Evolutionary conservation across 2,888 invertebrate genomes (phyloP).

Genomic region (Ophion costatus): DNA sequence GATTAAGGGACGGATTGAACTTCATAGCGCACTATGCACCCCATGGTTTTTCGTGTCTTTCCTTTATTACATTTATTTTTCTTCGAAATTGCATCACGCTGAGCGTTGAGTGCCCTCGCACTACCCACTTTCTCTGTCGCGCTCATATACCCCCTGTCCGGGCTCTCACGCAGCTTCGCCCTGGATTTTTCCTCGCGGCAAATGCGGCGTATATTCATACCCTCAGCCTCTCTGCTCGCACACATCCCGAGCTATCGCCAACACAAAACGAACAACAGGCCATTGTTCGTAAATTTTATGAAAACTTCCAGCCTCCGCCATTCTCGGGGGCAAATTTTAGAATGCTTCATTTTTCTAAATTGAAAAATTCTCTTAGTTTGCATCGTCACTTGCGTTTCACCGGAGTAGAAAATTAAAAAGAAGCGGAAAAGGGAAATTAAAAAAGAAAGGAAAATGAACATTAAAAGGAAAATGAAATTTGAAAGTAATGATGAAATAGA

Average conservation of each 20-base stretch:
- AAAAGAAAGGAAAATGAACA: too few species aligned
- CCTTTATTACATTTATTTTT: constrained; percentile 47
- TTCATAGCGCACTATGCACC: constrained; percentile 72
- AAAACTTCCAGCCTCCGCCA: too few species aligned
- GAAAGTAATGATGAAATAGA: too few species aligned
- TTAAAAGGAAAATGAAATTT: too few species aligned
- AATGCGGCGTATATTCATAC: constrained; percentile 63
- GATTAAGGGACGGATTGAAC: constrained; percentile 37
- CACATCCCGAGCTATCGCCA: constrained; percentile 12
- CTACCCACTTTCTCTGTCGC: constrained; percentile 26
- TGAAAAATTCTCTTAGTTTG: too few species aligned
- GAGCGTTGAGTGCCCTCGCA: constrained; percentile 78
- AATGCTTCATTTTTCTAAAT: too few species aligned
- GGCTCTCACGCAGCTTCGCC: constrained; percentile 39
- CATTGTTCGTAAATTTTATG: constrained; percentile 8
- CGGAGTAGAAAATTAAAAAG: too few species aligned
- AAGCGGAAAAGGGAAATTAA: too few species aligned
- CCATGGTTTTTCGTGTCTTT: constrained; percentile 75
- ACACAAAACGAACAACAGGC: constrained; percentile 24
- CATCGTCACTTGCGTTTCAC: too few species aligned
- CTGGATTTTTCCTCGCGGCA: constrained; percentile 43
- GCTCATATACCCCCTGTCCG: constrained; percentile 22
- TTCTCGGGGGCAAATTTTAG: too few species aligned
- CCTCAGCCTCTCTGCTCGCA: constrained; percentile 7
- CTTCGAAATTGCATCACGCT: constrained; percentile 76